Percentiles rank a stretch among this genome's conserved stretches.
Evolutionary conservation across 2,888 invertebrate species (phyloP).

Genomic region (Melieria picta): DNA sequence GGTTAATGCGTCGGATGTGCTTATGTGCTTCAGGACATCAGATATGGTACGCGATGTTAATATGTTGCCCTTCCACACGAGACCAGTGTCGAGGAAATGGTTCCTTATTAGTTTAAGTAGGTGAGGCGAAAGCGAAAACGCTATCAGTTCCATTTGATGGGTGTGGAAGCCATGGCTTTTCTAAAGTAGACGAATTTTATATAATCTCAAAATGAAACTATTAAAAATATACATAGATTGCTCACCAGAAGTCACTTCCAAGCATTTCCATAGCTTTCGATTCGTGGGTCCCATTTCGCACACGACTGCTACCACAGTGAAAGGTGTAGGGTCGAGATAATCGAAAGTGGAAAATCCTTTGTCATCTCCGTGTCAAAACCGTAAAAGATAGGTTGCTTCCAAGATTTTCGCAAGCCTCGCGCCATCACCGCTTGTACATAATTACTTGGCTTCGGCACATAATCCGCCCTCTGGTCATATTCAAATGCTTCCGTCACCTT

Average conservation of each 20-base stretch:
- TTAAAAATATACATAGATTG: too few relatives aligned
- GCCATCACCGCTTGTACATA: conserved; percentile 26
- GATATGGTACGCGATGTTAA: conserved; percentile 7
- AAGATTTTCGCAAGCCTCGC: conserved; percentile 18
- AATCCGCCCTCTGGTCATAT: conserved; percentile 10
- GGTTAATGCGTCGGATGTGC: conserved; percentile 1
- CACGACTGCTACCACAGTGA: conserved; percentile 17
- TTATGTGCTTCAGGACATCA: conserved; percentile 14
- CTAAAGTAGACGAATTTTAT: conserved; percentile 8
- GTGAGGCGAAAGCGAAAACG: conserved; percentile 32
- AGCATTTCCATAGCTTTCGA: conserved; percentile 35
- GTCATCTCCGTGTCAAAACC: conserved; percentile 26
- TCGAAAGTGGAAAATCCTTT: background rate
- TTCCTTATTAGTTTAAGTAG: conserved; percentile 42
- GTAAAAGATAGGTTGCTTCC: conserved; percentile 25
- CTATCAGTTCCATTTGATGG: conserved; percentile 35
- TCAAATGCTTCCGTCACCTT: conserved; percentile 23
- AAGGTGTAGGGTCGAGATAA: conserved; percentile 5
- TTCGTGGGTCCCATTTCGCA: conserved; percentile 33
- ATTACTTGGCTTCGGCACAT: conserved; percentile 18
- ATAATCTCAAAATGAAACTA: background rate
- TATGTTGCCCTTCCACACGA: conserved; percentile 11
- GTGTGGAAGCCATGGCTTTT: conserved; percentile 38
- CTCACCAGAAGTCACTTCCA: too few relatives aligned
- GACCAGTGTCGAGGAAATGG: conserved; percentile 35